Evolutionary conservation across 92 coral and sea anemone genomes (phyloP).

Genomic region (Pocillopora meandrina): DNA sequence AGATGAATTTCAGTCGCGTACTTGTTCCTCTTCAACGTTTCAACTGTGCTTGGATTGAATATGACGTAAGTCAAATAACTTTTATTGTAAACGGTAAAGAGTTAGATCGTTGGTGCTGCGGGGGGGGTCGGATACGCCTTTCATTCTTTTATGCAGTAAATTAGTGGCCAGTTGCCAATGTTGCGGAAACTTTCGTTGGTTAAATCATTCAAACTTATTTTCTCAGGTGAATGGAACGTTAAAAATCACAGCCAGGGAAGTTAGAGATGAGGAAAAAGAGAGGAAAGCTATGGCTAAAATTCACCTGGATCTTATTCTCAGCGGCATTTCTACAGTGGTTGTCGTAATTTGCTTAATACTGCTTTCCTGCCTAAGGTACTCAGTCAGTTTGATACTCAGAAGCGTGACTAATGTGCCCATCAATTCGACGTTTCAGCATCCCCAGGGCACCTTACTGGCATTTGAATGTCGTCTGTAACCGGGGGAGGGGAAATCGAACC

Average conservation of each 20-base stretch:
- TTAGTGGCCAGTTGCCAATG: too few species aligned
- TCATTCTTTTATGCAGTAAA: too few species aligned
- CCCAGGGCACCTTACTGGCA: too few species aligned
- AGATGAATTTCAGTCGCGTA: constrained; percentile 5
- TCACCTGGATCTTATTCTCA: constrained; percentile 36
- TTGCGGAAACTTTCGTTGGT: too few species aligned
- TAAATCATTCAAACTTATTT: neutral
- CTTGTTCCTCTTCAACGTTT: neutral
- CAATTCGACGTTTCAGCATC: too few species aligned
- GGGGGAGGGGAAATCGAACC: too few species aligned
- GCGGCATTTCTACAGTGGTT: constrained; percentile 28
- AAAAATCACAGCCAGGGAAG: neutral
- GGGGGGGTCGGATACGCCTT: too few species aligned
- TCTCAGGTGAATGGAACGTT: constrained; percentile 22
- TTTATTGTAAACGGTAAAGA: too few species aligned
- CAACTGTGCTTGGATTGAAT: constrained; percentile 35
- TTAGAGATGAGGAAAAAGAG: neutral
- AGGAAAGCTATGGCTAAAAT: constrained; percentile 4
- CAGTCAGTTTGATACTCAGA: neutral
- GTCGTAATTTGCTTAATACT: constrained; percentile 17
- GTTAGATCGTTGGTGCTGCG: too few species aligned
- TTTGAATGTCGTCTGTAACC: too few species aligned
- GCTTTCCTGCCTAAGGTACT: constrained; percentile 26
- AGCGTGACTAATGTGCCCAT: too few species aligned
- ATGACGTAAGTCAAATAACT: constrained; percentile 11